Percentiles rank a stretch among this genome's conserved stretches.
Evolutionary conservation across 2,888 invertebrate genomes (phyloP).

Genomic region (Ophion obscuratus): DNA sequence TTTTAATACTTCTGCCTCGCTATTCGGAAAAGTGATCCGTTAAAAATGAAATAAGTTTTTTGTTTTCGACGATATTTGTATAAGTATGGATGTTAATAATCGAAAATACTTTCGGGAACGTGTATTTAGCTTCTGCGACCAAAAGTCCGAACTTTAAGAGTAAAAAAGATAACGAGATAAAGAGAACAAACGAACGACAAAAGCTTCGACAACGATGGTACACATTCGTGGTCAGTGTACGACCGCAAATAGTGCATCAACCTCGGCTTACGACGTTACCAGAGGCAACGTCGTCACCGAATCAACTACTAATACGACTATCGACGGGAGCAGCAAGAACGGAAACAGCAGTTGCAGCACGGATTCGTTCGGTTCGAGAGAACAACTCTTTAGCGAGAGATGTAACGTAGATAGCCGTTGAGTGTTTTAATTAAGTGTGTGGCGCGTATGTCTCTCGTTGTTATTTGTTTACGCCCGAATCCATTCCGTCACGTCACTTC

Average conservation of each 20-base stretch:
- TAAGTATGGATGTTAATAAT: not conserved
- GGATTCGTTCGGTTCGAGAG: constrained; percentile 70
- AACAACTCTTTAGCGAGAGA: constrained; percentile 69
- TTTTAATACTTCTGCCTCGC: not conserved
- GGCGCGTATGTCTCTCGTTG: constrained; percentile 40
- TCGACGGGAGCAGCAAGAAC: constrained; percentile 26
- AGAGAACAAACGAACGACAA: not conserved
- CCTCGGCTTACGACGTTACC: constrained; percentile 37
- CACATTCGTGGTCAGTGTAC: constrained; percentile 43
- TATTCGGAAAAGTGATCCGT: not conserved
- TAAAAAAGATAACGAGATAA: not conserved
- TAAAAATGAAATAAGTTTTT: not conserved
- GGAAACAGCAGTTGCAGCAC: constrained; percentile 43
- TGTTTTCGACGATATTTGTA: not conserved
- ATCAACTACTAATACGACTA: constrained; percentile 11
- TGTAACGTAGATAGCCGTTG: constrained; percentile 71
- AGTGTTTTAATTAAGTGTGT: constrained; percentile 62
- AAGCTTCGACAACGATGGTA: constrained; percentile 57
- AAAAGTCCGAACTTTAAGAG: not conserved
- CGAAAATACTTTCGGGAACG: not conserved
- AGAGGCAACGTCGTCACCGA: constrained; percentile 20
- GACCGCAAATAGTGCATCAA: constrained; percentile 37
- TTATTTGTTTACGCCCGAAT: constrained; percentile 17
- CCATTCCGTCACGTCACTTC: constrained; percentile 2
- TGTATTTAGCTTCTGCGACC: not conserved